Evolutionary conservation across 1,140 invertebrate species (phyloP), one percentile per base, ranked within the genome.

Genomic region (Brachionus angularis): DNA sequence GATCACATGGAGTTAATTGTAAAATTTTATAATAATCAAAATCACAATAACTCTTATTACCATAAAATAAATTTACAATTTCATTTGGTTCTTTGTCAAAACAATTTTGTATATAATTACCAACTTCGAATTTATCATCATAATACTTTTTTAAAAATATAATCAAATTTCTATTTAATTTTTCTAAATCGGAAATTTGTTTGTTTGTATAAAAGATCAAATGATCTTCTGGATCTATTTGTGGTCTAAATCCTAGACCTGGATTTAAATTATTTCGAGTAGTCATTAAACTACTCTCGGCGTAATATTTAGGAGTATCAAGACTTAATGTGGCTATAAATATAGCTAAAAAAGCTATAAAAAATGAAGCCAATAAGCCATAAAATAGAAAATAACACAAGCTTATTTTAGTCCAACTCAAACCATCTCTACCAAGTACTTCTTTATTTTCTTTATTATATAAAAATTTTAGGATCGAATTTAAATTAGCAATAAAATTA

Each of bases 1-100:
- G 62, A 18, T 46, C 42, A 34, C 62, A 67, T 7, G 62, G 23
- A 0, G 62, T 67, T 8, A 12, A 7, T 34, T 67, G 39, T 25
- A 67, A 23, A 47, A 67, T 14, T 46, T 7, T 21, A 14, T 50
- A 47, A 23, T 67, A 67, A 50, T 67, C 62, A 21, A n/a, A 67
- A 12, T 67, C 16, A 29, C 62, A 67, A 46, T 47, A 67, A 23
- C 39, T 10, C 23, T 21, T 3, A 2, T 34, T 27, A 34, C 33
- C 36, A 18, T 12, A 4, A 14, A 67, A 67, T 27, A 47, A 25
- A 3, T 33, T 47, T 67, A 39, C 33, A 18, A 50, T 3, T 21
- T 67, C 23, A 34, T 50, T 21, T 23, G 36, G 23, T 47, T 47
- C 42, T 21, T 67, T 21, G 1, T 25, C 18, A 25, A 27, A 7